A percentile compares a stretch with the other conserved stretches of the same genome.
Evolutionary conservation across 2,888 invertebrate species (phyloP).

Genomic region (Penaeus monodon): DNA sequence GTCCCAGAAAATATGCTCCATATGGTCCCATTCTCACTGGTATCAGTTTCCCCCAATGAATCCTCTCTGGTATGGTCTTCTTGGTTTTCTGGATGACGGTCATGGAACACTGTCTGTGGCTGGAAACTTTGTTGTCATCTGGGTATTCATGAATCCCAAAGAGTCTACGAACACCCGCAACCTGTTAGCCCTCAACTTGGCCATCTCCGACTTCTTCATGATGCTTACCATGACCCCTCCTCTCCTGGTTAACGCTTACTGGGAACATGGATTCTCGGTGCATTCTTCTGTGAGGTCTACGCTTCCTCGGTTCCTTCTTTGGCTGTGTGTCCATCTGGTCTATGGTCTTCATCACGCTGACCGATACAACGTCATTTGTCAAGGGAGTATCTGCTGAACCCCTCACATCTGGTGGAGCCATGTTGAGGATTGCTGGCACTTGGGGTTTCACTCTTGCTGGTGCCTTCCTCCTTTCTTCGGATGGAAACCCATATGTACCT

Average conservation of each 20-base stretch:
- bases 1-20: slow-evolving; percentile 66
- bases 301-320: slow-evolving; percentile 70
- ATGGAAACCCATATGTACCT: slow-evolving; percentile 70
- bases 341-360: slow-evolving; percentile 70
- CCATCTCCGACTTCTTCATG: slow-evolving; percentile 68
- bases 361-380: slow-evolving; percentile 70
- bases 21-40: slow-evolving; percentile 66
- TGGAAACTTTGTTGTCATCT: slow-evolving; percentile 60
- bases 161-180: slow-evolving; percentile 68
- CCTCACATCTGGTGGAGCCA: slow-evolving; percentile 62
- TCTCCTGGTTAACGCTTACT: slow-evolving; percentile 70
- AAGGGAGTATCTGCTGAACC: slow-evolving; percentile 66
- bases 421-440: slow-evolving; percentile 48
- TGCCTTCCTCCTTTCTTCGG: slow-evolving; percentile 70
- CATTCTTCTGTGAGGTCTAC: slow-evolving; percentile 70
- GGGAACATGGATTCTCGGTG: slow-evolving; percentile 69
- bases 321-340: slow-evolving; percentile 71
- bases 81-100: slow-evolving; percentile 57
- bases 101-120: slow-evolving; percentile 56
- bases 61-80: slow-evolving; percentile 64
- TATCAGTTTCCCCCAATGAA: slow-evolving; percentile 66
- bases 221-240: slow-evolving; percentile 66
- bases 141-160: slow-evolving; percentile 68
- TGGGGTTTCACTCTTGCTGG: slow-evolving; percentile 69
- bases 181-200: slow-evolving; percentile 69